Percentiles rank a stretch among this genome's conserved stretches.
These are phyloP conservation scores for Vespertilio murinus DNA, from an alignment of 2,797 vertebrate genomes.

Conservation along the genomic window DNA sequence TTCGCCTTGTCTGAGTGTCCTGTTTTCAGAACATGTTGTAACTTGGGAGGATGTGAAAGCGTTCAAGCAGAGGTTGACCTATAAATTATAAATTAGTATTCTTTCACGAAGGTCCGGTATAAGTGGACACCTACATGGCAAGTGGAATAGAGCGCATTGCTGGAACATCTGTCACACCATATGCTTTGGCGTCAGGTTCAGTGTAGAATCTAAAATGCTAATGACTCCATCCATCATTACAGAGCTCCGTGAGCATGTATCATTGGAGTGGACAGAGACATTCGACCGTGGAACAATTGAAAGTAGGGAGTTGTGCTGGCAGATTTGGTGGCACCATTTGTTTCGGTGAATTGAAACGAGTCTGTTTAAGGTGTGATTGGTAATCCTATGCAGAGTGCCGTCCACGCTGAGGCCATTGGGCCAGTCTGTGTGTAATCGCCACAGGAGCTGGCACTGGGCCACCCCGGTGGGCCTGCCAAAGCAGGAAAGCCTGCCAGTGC, in stretches of 20 bases:
- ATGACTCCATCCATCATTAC: constrained; percentile 85
- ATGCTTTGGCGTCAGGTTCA: constrained; percentile 85
- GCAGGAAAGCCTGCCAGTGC: constrained; percentile 61
- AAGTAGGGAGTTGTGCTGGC: constrained; percentile 39
- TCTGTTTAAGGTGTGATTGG: constrained; percentile 63
- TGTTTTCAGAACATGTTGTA: background rate
- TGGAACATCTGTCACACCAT: constrained; percentile 86
- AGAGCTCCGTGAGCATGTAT: constrained; percentile 75
- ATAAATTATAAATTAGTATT: constrained; percentile 51
- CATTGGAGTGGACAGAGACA: constrained; percentile 76
- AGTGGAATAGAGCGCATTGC: constrained; percentile 72
- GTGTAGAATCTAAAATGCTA: constrained; percentile 80
- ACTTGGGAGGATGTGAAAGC: background rate
- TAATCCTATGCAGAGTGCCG: constrained; percentile 78
- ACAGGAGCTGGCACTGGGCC: constrained; percentile 78
- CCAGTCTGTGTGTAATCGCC: constrained; percentile 78
- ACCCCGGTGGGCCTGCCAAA: constrained; percentile 76
- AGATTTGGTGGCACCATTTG: constrained; percentile 73
- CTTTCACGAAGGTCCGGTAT: constrained; percentile 75
- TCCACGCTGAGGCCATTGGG: constrained; percentile 65
- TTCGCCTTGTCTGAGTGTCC: background rate
- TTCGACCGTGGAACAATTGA: constrained; percentile 55
- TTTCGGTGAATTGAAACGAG: constrained; percentile 75
- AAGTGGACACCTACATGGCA: constrained; percentile 71
- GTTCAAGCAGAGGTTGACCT: background rate